Evolutionary conservation across 2,113 vertebrate species (phyloP), one percentile per base, ranked within the genome.

Genomic region (Channa maculata): DNA sequence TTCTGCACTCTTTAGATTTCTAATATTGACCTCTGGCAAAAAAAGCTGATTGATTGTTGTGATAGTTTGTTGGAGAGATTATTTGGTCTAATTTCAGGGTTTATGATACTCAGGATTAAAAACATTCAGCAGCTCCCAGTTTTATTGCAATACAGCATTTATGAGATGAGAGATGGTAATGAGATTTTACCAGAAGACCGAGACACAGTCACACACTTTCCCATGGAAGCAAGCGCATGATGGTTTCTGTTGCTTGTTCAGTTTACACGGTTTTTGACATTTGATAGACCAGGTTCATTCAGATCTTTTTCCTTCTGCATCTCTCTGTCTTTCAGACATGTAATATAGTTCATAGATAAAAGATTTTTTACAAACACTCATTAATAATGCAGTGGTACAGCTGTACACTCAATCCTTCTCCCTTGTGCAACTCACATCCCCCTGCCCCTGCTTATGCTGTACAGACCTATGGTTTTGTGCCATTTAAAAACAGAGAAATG

Each of bases 121-220:
- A 65, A 70, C 13, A 38, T 14, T 74, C 8, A 65, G 58, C 61
- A 65, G 34, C 2, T 15, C 39, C 44, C 63, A 45, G 67, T 77
- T 73, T 78, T 75, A 72, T 64, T 63, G 14, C 62, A 46, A 65
- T 41, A 5, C 52, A 63, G 45, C 62, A 67, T 59, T 72, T 57
- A 76, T 65, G 66, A 78, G 73, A 53, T 58, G 50, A 24, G 66
- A 75, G 73, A 53, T 58, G 50, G 36, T 69, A 75, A 79, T 71
- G 57, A 70, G 8, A 65, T 80, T 79, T 77, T 72, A 71, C 64
- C 34, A 3, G 49, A 62, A 71, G 59, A 44, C n/a, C n/a, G 12
- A 13, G 62, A 65, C 71, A 5, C 58, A 50, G 64, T 68, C 57
- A 78, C 84, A 49, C 61, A 9, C 41, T 79, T 65, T 37, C 46